A percentile compares a stretch with the other conserved stretches of the same genome.
Conservation (phyloP, 2,888 invertebrate species). For the Hipparchia sbordonii region DNA sequence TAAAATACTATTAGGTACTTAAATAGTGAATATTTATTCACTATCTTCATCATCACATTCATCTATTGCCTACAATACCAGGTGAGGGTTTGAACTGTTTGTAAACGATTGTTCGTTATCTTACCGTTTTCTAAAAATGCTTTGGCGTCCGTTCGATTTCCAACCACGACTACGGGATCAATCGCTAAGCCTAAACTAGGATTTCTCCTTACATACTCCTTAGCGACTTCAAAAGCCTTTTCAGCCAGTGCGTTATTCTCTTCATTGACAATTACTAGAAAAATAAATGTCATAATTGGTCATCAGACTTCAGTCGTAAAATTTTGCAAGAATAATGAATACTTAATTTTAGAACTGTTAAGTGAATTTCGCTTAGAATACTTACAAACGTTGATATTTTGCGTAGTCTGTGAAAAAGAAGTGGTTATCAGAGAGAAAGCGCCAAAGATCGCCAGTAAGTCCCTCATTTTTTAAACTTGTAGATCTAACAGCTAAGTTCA, state of each 20-base stretch:
- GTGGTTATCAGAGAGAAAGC: constrained; percentile 48
- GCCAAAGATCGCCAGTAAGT: constrained; percentile 45
- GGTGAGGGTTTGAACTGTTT: too few relatives aligned
- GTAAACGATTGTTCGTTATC: not conserved
- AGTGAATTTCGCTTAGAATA: constrained; percentile 45
- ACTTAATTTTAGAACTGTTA: not conserved
- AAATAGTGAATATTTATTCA: not conserved
- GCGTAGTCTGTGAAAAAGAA: constrained; percentile 83
- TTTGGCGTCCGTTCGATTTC: constrained; percentile 88
- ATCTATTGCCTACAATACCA: too few relatives aligned
- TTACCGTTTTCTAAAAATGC: constrained; percentile 87
- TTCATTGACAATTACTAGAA: constrained; percentile 88
- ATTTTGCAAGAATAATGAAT: not conserved
- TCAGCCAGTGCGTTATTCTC: constrained; percentile 88
- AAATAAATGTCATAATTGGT: not conserved
- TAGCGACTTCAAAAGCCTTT: constrained; percentile 87
- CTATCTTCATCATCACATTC: too few relatives aligned
- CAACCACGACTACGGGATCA: constrained; percentile 85
- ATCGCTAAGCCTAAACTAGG: constrained; percentile 85
- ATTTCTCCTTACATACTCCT: constrained; percentile 87
- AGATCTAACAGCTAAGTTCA: not conserved
- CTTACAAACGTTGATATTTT: constrained; percentile 89
- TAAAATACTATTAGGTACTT: too few relatives aligned
- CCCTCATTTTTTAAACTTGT: constrained; percentile 42
- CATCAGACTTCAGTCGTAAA: not conserved